Evolutionary conservation across 2,888 invertebrate genomes (phyloP).

Genomic region (Acronicta psi): DNA sequence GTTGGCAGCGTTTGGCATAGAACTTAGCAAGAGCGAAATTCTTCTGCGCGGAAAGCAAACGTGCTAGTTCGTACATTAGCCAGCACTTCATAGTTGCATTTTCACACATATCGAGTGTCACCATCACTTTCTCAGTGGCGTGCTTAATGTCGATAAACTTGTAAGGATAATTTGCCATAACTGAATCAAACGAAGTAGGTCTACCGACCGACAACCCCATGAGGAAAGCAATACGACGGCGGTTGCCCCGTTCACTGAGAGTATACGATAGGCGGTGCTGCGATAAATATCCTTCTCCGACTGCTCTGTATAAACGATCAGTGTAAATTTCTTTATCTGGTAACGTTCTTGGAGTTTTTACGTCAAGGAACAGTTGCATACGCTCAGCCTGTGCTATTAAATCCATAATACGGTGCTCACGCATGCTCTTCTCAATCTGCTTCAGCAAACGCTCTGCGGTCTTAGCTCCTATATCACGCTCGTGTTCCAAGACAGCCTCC

Average conservation of each 20-base stretch:
- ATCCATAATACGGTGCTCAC: slow-evolving; percentile 76
- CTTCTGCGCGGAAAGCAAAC: slow-evolving; percentile 79
- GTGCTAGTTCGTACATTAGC: slow-evolving; percentile 82
- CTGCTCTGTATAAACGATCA: slow-evolving; percentile 79
- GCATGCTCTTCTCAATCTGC: slow-evolving; percentile 76
- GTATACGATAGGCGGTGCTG: slow-evolving; percentile 82
- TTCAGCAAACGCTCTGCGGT: slow-evolving; percentile 77
- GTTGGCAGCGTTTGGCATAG: slow-evolving; percentile 83
- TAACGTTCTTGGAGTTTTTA: slow-evolving; percentile 77
- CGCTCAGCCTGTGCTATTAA: slow-evolving; percentile 81
- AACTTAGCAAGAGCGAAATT: slow-evolving; percentile 84
- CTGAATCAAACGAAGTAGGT: slow-evolving; percentile 83
- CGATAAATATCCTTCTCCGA: slow-evolving; percentile 80
- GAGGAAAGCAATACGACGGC: slow-evolving; percentile 82
- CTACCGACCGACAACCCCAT: slow-evolving; percentile 82
- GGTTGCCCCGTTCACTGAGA: slow-evolving; percentile 82
- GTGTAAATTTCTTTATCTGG: slow-evolving; percentile 81
- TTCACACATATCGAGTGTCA: slow-evolving; percentile 82
- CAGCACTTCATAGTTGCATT: slow-evolving; percentile 84
- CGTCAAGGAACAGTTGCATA: slow-evolving; percentile 83
- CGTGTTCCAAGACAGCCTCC: slow-evolving; percentile 72
- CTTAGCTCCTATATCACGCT: slow-evolving; percentile 78
- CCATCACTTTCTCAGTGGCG: slow-evolving; percentile 75
- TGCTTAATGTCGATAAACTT: slow-evolving; percentile 81
- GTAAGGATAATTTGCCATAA: slow-evolving; percentile 82